Evolutionary conservation across 2,888 invertebrate genomes (phyloP).

Genomic region (Folsomia manolachei): DNA sequence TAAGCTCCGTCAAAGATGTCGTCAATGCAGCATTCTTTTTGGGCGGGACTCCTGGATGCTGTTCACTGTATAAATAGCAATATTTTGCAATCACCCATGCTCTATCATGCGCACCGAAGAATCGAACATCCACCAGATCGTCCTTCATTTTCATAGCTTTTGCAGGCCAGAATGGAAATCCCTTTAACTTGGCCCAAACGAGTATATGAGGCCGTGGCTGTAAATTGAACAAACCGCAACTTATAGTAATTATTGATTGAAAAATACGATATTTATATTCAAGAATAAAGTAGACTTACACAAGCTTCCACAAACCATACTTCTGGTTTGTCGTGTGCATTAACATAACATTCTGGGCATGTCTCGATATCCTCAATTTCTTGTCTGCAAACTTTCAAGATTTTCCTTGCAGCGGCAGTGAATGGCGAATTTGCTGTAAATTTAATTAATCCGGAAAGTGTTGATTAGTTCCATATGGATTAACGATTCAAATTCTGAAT

Average conservation of each 20-base stretch:
- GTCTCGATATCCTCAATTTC: constrained; percentile 91
- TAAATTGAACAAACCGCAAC: constrained; percentile 44
- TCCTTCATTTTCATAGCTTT: constrained; percentile 75
- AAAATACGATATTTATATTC: background rate
- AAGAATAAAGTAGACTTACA: constrained; percentile 58
- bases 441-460: background rate
- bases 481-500: background rate
- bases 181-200: constrained; percentile 95
- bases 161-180: constrained; percentile 96
- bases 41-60: constrained; percentile 56
- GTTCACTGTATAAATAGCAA: constrained; percentile 76
- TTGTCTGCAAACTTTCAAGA: constrained; percentile 79
- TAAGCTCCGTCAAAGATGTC: no score
- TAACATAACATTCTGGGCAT: constrained; percentile 86
- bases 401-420: constrained; percentile 70
- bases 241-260: constrained; percentile 13
- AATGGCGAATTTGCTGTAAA: constrained; percentile 44
- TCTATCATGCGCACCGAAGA: constrained; percentile 91
- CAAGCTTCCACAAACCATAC: constrained; percentile 92
- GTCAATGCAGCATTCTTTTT: constrained; percentile 62
- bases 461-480: background rate
- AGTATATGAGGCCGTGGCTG: constrained; percentile 77
- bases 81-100: constrained; percentile 85
- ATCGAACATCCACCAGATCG: constrained; percentile 72
- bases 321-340: constrained; percentile 74